Base-by-base conservation (phyloP, 1,140 invertebrate species). In the Apolygus lucorum region DNA sequence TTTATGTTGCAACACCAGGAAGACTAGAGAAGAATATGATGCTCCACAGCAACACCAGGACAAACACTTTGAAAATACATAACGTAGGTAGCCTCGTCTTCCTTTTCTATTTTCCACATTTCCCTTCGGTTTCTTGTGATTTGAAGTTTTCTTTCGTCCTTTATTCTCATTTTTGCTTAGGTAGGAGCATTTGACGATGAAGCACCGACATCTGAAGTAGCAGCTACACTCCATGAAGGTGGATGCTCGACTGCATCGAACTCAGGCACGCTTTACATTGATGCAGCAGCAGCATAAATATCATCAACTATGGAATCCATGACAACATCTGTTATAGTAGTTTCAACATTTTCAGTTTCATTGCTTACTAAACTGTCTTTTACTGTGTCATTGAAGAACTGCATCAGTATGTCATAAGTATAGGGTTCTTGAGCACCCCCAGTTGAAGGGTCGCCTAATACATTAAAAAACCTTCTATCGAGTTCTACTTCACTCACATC, bases 281-380 rank as follows among this genome's bases (percentile, higher is more conserved):
- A 49, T 8, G 34, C 34, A 49, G n/a, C n/a, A n/a, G 34, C 34
- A 49, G 34, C 34, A 49, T 49, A 49, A 49, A 49, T 49, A 49
- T 49, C 17, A 17, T 49, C 34, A 49, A 49, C 34, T 49, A 49
- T 17, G 17, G 34, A 49, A 49, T 49, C 34, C 34, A 49, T 49
- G 34, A 49, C 17, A 49, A 49, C 34, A 49, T 49, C 34, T 49
- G 8, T 17, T 49, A 49, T 49, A 49, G 34, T 49, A 49, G 34
- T 49, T 49, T 49, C 34, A 49, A 49, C 34, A 49, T 49, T 49
- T 49, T 49, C 34, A 49, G 34, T 49, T 49, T 49, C 34, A 49
- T 49, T 11, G 34, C 34, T 49, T 17, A 49, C 34, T 49, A 49
- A 49, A 11, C 34, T 49, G 34, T 49, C 34, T 49, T 49, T 49